Evolutionary conservation across 2,797 vertebrate species (phyloP).

Genomic region (Australoheros facetus): DNA sequence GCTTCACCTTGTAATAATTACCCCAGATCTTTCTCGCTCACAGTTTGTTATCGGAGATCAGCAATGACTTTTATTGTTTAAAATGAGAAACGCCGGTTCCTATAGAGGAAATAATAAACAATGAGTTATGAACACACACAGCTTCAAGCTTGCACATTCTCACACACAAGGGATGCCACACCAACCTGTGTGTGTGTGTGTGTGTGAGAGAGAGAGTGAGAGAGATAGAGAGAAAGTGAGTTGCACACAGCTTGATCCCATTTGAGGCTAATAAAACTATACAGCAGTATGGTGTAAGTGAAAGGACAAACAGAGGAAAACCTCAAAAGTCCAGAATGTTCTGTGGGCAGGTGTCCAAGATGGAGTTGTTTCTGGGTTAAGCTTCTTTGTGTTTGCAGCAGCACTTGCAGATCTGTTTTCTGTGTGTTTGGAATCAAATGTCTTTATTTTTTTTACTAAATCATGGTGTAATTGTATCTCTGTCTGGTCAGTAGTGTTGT

Average conservation of each 20-base stretch:
- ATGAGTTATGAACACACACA: slow-evolving; percentile 23
- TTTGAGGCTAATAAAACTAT: slow-evolving; percentile 57
- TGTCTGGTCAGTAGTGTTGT: not conserved
- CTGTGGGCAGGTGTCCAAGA: not conserved
- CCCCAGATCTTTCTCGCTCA: not conserved
- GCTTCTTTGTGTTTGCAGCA: not conserved
- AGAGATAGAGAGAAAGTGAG: slow-evolving; percentile 12
- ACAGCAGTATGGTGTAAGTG: slow-evolving; percentile 2
- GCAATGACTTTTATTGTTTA: slow-evolving; percentile 1
- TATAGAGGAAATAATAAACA: slow-evolving; percentile 39
- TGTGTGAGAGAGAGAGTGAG: not conserved
- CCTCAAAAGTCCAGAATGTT: not conserved
- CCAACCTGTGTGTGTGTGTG: not conserved
- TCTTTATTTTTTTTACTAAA: not conserved
- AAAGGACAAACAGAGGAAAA: slow-evolving; percentile 31
- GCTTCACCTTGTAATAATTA: not conserved
- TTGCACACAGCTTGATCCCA: slow-evolving; percentile 43
- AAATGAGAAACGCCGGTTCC: not conserved
- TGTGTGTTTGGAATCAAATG: not conserved
- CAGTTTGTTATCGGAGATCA: slow-evolving; percentile 35
- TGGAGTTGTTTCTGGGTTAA: not conserved
- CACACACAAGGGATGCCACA: not conserved
- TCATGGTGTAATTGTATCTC: not conserved
- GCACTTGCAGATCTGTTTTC: not conserved
- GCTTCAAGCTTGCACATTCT: not conserved